A percentile compares a stretch with the other conserved stretches of the same genome.
Evolutionary conservation across 2,113 vertebrate species (phyloP).

Genomic region (Urocitellus parryii): DNA sequence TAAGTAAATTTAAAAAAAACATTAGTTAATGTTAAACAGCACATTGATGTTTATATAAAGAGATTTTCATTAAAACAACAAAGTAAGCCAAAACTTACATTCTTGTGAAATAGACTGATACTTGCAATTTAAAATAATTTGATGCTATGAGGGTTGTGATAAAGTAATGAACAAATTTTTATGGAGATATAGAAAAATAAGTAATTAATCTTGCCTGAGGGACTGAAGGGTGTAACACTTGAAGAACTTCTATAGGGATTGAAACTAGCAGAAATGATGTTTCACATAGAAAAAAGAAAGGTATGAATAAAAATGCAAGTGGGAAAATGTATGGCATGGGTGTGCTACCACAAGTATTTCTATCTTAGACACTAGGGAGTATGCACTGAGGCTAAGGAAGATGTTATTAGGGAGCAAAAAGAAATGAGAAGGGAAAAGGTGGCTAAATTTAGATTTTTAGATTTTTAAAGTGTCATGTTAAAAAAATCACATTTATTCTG

Average conservation of each 20-base stretch:
- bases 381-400: background rate
- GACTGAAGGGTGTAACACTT: background rate
- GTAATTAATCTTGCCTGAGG: background rate
- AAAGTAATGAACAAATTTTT: slow-evolving; percentile 31
- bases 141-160: background rate
- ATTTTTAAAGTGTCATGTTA: background rate
- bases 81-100: background rate
- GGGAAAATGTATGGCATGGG: background rate
- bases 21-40: background rate
- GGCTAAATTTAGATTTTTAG: background rate
- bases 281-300: background rate
- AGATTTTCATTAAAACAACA: background rate
- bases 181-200: background rate
- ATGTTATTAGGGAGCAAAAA: background rate
- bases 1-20: background rate
- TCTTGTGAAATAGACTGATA: background rate
- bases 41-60: background rate
- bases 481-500: background rate
- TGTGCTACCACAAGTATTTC: background rate
- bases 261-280: background rate
- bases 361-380: background rate
- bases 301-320: background rate
- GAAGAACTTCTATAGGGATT: background rate
- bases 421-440: background rate
- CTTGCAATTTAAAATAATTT: background rate